A percentile compares a stretch with the other conserved stretches of the same genome.
Conservation (phyloP, 2,113 vertebrate species). For the Lonchura striata region DNA sequence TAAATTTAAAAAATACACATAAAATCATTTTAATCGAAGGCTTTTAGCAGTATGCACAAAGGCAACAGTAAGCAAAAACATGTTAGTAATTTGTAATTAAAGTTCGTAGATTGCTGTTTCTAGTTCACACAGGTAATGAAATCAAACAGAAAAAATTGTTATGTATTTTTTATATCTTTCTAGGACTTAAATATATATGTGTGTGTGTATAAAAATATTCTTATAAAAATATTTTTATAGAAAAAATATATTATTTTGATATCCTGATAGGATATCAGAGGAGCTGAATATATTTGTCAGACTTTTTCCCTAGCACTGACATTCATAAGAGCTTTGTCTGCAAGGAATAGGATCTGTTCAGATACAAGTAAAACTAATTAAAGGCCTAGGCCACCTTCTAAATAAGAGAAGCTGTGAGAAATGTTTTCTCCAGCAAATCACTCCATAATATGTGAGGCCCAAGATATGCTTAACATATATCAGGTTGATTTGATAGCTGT, state of each 20-base stretch:
- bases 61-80: background rate
- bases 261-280: background rate
- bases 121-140: background rate
- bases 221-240: too few relatives aligned
- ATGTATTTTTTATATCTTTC: background rate
- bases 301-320: background rate
- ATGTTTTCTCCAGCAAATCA: background rate
- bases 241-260: background rate
- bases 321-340: background rate
- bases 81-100: background rate
- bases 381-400: background rate
- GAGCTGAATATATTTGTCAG: background rate
- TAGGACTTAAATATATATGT: background rate
- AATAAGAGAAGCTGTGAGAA: background rate
- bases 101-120: background rate
- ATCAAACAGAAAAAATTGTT: background rate
- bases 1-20: background rate
- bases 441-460: background rate
- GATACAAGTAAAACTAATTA: rapidly evolving
- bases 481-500: background rate
- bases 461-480: background rate
- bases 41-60: background rate
- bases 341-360: background rate
- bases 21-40: background rate
- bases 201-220: too few relatives aligned